Evolutionary conservation across 2,888 invertebrate genomes (phyloP), one percentile per base, ranked within the genome.

Genomic region (Carterocephalus palaemon): DNA sequence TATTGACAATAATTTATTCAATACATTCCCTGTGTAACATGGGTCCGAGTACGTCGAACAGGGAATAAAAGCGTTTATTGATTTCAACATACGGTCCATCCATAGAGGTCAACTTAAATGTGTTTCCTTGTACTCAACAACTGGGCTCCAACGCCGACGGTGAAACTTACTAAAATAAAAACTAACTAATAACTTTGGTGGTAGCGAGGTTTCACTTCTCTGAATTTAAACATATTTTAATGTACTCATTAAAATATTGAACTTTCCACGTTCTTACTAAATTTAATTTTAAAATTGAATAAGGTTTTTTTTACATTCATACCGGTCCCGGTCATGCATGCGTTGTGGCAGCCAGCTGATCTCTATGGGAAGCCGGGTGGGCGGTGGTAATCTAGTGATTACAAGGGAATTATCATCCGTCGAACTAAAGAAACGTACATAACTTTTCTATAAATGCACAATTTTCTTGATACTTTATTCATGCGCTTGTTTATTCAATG

Each of bases 1-100:
- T 72, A 81, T 76, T 72, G 76, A 73, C 72, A 75, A 75, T 81
- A 82, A 83, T 81, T 83, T 81, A 83, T 83, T 79, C 75, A 65
- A 63, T 63, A 64, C 68, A 63, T 56, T 61, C 56, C 52, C 49
- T 52, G 51, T 47, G 55, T 49, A 53, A 57, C 55, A 46, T 47
- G 50, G 53, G 48, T 37, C 38, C 52, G 46, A 52, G 34, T 38
- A 38, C 33, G 28, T 17, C 37, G 29, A 31, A 29, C 39, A 46
- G 12, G 28, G 37, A 46, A 41, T 37, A 47, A 51, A 47, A 40
- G 54, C 43, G 46, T 56, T 53, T 52, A 53, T 49, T 49, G 47
- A 51, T 47, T 48, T 52, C 47, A 46, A 46, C 46, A 52, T 52
- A 41, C 17, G 22, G 39, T 42, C 29, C 20, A 40, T 46, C 8